phyloP scores from a whole-genome alignment of 2,797 vertebrate species.

The Phaenicophaeus curvirostris region DNA sequence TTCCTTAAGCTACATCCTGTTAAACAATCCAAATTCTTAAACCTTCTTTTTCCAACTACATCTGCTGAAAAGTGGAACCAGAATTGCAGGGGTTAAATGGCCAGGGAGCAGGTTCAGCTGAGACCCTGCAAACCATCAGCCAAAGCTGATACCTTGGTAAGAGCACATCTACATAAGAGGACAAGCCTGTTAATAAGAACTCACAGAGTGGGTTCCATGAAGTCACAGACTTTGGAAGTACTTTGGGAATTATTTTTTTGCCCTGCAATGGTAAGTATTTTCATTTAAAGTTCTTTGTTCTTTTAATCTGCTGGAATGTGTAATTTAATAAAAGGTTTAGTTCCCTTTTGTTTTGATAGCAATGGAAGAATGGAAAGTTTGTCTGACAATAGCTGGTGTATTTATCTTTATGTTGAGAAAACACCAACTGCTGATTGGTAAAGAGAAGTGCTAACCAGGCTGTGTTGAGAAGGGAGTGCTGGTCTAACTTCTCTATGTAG shows the following conservation, averaged over 20 bases:
- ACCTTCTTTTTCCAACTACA: not conserved
- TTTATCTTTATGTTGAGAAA: not conserved
- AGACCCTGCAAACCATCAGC: not conserved
- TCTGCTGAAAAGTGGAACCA: not conserved
- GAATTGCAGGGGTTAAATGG: not conserved
- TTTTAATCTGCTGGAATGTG: not conserved
- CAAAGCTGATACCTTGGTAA: not conserved
- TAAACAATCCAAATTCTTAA: not conserved
- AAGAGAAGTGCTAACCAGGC: not conserved
- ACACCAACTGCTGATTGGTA: not conserved
- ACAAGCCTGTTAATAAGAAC: not conserved
- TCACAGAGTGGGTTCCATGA: too few species aligned
- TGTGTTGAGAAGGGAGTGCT: not conserved
- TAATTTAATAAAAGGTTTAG: not conserved
- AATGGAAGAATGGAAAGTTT: not conserved
- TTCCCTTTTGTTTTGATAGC: not conserved
- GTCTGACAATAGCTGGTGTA: not conserved
- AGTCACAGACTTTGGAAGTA: accelerated
- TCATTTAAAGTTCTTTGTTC: not conserved
- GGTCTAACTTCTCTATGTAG: not conserved
- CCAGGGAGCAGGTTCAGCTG: constrained; percentile 4
- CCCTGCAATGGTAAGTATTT: constrained; percentile 8
- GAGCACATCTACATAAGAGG: not conserved
- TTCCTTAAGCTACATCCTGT: not conserved
- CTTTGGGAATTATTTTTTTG: not conserved